These are phyloP conservation scores for Cromileptes altivelis DNA, from an alignment of 2,113 vertebrate genomes.

Conservation along the genomic window DNA sequence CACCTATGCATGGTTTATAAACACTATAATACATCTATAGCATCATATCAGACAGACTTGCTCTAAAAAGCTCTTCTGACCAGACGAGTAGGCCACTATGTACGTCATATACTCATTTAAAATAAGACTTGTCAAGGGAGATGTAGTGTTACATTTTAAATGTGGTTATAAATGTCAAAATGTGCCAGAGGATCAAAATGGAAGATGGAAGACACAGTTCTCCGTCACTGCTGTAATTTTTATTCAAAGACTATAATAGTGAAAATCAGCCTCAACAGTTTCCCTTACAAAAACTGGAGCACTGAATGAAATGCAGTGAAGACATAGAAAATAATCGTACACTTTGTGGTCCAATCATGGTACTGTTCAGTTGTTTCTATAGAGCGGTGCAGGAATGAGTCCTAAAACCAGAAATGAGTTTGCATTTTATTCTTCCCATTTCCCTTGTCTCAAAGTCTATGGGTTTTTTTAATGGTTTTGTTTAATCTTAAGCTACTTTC, in stretches of 20 bases:
- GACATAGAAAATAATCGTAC: not conserved
- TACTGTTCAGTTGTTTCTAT: not conserved
- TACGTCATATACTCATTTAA: conserved; percentile 50
- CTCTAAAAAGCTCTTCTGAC: conserved; percentile 18
- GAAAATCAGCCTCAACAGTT: conserved; percentile 33
- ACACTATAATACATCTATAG: not conserved
- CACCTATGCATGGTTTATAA: not conserved
- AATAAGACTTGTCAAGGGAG: conserved; percentile 56
- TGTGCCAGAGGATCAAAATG: conserved; percentile 52
- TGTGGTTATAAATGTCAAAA: conserved; percentile 67
- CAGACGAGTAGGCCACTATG: conserved; percentile 16
- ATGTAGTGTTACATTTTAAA: conserved; percentile 58
- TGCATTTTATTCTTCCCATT: too few species aligned
- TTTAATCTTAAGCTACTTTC: too few species aligned
- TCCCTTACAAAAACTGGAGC: conserved; percentile 22
- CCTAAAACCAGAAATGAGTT: too few species aligned
- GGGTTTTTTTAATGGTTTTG: too few species aligned
- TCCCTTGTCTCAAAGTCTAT: too few species aligned
- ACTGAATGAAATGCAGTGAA: conserved; percentile 23
- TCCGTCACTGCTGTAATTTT: conserved; percentile 37
- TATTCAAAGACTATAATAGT: conserved; percentile 39
- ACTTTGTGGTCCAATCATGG: not conserved
- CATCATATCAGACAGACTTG: conserved; percentile 29
- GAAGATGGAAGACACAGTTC: conserved; percentile 54
- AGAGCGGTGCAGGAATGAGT: too few species aligned